These are phyloP conservation scores for Eucriotettix oculatus DNA, from an alignment of 2,888 invertebrate species.

Conservation along the genomic window DNA sequence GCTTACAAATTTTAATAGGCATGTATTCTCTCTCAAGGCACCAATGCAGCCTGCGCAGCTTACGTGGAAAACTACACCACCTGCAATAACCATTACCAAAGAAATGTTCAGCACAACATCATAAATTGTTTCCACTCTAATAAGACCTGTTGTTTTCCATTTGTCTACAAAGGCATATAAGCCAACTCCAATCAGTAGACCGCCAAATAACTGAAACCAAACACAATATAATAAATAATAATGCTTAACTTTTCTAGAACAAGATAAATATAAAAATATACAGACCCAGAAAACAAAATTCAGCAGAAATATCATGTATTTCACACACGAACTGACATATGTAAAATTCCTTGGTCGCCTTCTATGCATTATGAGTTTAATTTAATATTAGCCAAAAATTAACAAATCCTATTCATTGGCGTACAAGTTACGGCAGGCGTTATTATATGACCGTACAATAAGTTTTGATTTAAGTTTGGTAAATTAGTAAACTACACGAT, in stretches of 20 bases:
- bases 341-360: constrained; percentile 49
- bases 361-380: constrained; percentile 24
- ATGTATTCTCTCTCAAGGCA: constrained; percentile 79
- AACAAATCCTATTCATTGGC: too few relatives aligned
- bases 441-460: too few relatives aligned
- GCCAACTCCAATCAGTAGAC: constrained; percentile 70
- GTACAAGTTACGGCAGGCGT: too few relatives aligned
- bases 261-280: constrained; percentile 14
- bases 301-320: constrained; percentile 76
- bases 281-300: constrained; percentile 85
- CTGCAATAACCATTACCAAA: constrained; percentile 74
- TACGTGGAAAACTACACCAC: constrained; percentile 79
- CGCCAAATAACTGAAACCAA: constrained; percentile 62
- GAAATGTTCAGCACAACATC: constrained; percentile 84
- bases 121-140: constrained; percentile 71
- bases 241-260: background rate
- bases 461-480: too few relatives aligned
- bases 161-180: constrained; percentile 86
- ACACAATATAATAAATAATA: background rate
- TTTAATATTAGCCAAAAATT: too few relatives aligned
- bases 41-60: constrained; percentile 90
- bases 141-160: constrained; percentile 73
- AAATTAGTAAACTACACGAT: too few relatives aligned
- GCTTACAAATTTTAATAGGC: constrained; percentile 78
- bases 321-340: constrained; percentile 73